phyloP scores from a whole-genome alignment of 2,888 invertebrate species.

The Globia sparganii region DNA sequence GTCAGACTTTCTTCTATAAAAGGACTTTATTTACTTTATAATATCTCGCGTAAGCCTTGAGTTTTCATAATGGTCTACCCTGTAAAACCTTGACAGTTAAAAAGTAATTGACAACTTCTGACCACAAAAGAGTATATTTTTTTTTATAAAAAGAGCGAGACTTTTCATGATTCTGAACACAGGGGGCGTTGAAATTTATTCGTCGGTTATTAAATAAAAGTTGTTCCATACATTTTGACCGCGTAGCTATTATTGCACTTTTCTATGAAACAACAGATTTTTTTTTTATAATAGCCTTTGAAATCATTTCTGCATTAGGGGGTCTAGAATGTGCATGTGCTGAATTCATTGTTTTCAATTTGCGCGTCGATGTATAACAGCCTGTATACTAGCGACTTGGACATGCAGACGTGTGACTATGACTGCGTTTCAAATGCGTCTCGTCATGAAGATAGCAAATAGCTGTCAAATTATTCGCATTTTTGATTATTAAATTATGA shows the following conservation, averaged over 20 bases:
- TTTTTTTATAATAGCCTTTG: too few relatives aligned
- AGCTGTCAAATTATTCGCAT: background rate
- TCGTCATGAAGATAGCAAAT: background rate
- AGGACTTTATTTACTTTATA: conserved; percentile 8
- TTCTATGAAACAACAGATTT: too few relatives aligned
- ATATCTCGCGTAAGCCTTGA: conserved; percentile 18
- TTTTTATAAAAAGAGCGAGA: background rate
- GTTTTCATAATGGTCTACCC: conserved; percentile 12
- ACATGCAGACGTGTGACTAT: background rate
- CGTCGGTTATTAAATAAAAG: background rate
- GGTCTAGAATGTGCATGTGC: too few relatives aligned
- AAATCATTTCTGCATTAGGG: too few relatives aligned
- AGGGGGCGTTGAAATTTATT: too few relatives aligned
- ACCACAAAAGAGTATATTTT: background rate
- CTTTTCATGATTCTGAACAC: too few relatives aligned
- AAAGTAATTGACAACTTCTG: conserved; percentile 2
- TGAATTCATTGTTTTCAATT: too few relatives aligned
- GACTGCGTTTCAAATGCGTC: background rate
- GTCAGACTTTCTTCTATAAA: too few relatives aligned
- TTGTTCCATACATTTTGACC: too few relatives aligned
- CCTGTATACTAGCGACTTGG: background rate
- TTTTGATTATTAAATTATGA: background rate
- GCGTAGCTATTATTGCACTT: too few relatives aligned
- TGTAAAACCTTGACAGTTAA: background rate
- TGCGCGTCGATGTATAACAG: too few relatives aligned